Evolutionary conservation across 2,113 vertebrate genomes (phyloP).

Genomic region (Halichoeres trimaculatus): DNA sequence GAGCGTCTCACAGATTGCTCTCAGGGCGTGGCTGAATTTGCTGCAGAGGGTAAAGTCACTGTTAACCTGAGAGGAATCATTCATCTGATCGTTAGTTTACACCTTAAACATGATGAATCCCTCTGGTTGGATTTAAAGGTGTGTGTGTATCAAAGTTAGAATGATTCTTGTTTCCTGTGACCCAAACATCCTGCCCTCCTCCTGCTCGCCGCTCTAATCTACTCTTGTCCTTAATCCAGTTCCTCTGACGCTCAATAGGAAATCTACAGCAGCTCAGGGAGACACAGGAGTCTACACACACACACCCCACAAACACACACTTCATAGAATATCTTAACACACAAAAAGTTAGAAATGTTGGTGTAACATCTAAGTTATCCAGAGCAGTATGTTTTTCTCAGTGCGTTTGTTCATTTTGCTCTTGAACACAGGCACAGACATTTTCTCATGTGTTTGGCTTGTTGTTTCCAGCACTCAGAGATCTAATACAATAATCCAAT

Average conservation of each 20-base stretch:
- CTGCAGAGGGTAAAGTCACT: neutral
- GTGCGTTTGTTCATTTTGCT: no score
- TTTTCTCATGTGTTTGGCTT: no score
- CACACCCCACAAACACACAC: neutral
- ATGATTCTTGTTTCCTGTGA: neutral
- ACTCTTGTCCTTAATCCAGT: conserved; percentile 55
- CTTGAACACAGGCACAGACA: no score
- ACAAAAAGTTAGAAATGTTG: neutral
- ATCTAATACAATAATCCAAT: no score
- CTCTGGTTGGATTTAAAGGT: neutral
- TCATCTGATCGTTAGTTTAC: neutral
- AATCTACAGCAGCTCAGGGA: conserved; percentile 38
- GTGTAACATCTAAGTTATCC: no score
- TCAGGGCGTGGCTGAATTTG: neutral
- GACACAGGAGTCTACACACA: conserved; percentile 24
- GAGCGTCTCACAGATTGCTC: conserved; percentile 13
- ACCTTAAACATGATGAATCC: neutral
- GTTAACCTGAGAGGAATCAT: no score
- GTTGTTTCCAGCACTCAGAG: no score
- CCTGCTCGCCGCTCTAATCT: conserved; percentile 41
- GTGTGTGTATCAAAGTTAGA: neutral
- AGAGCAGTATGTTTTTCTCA: no score
- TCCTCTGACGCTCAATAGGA: conserved; percentile 28
- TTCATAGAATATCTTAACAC: neutral
- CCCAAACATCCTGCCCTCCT: neutral